Evolutionary conservation across 2,888 invertebrate genomes (phyloP).

Genomic region (Pammene fasciana): DNA sequence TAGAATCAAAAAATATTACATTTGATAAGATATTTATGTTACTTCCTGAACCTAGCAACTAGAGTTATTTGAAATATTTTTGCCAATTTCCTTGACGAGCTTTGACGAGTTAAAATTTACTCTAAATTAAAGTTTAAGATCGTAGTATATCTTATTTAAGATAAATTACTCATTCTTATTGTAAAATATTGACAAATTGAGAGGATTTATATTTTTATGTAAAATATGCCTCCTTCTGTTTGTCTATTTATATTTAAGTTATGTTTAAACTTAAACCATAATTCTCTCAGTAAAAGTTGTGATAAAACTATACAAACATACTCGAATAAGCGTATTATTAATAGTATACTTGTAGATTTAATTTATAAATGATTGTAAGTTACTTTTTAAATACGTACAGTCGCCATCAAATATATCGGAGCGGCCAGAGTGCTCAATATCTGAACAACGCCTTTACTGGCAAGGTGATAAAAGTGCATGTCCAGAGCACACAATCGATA

Average conservation of each 20-base stretch:
- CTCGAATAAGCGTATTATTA: slow-evolving; percentile 34
- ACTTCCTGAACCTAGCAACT: no score
- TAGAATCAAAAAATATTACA: no score
- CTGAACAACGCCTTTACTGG: no score
- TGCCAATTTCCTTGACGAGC: no score
- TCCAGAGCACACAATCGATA: no score
- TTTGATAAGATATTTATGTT: no score
- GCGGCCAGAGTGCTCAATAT: no score
- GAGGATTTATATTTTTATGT: slow-evolving; percentile 77
- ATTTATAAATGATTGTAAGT: slow-evolving; percentile 25
- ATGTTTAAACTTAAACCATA: slow-evolving; percentile 17
- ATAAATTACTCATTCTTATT: neutral
- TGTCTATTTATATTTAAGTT: slow-evolving; percentile 56
- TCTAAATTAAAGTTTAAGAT: neutral
- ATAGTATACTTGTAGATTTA: slow-evolving; percentile 21
- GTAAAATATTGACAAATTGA: slow-evolving; percentile 60
- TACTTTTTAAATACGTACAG: slow-evolving; percentile 4
- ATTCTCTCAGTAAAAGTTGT: slow-evolving; percentile 59
- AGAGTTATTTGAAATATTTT: no score
- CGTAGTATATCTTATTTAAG: neutral
- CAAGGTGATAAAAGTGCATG: no score
- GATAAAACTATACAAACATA: slow-evolving; percentile 59
- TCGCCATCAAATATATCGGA: no score
- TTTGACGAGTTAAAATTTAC: no score
- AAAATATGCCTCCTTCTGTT: slow-evolving; percentile 80